These are phyloP conservation scores for Tribolium castaneum DNA, from an alignment of 1,140 invertebrate species.

Conservation along the genomic window DNA sequence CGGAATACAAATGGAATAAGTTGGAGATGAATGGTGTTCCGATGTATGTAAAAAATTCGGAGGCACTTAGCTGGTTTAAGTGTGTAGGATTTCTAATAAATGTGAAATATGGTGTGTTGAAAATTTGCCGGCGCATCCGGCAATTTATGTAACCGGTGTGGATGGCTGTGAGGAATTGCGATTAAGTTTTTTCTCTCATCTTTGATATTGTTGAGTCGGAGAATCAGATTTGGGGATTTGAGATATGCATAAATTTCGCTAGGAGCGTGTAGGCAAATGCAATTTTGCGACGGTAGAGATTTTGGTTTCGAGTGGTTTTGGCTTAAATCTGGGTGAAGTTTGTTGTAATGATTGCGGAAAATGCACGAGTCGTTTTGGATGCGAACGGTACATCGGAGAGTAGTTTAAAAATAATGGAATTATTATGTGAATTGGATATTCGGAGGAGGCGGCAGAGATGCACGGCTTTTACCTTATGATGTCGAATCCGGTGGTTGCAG, in stretches of 20 bases:
- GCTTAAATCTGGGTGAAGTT: slow-evolving; percentile 1
- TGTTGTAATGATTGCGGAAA: slow-evolving; percentile 16
- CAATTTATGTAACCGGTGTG: slow-evolving; percentile 13
- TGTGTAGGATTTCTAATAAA: slow-evolving; percentile 7
- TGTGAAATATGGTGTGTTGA: slow-evolving; percentile 19
- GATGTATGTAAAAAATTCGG: neutral
- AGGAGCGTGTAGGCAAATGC: slow-evolving; percentile 1
- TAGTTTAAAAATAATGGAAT: slow-evolving; percentile 39
- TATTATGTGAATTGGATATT: slow-evolving; percentile 38
- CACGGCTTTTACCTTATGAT: slow-evolving; percentile 29
- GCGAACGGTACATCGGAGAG: slow-evolving; percentile 27
- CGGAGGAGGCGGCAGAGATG: slow-evolving; percentile 13
- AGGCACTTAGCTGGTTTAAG: neutral
- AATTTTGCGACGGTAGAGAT: neutral
- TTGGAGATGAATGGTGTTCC: neutral
- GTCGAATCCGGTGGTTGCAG: slow-evolving; percentile 24
- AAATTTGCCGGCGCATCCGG: slow-evolving; percentile 10
- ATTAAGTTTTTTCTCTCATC: slow-evolving; percentile 21
- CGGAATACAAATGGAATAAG: slow-evolving; percentile 2
- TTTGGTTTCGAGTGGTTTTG: slow-evolving; percentile 1
- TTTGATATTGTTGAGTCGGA: slow-evolving; percentile 5
- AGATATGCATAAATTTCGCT: slow-evolving; percentile 25
- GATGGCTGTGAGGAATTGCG: slow-evolving; percentile 9
- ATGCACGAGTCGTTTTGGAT: neutral
- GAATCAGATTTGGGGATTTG: slow-evolving; percentile 5